Evolutionary conservation across 2,888 invertebrate genomes (phyloP), one percentile per base, ranked within the genome.

Genomic region (Sclerodermus sp.): DNA sequence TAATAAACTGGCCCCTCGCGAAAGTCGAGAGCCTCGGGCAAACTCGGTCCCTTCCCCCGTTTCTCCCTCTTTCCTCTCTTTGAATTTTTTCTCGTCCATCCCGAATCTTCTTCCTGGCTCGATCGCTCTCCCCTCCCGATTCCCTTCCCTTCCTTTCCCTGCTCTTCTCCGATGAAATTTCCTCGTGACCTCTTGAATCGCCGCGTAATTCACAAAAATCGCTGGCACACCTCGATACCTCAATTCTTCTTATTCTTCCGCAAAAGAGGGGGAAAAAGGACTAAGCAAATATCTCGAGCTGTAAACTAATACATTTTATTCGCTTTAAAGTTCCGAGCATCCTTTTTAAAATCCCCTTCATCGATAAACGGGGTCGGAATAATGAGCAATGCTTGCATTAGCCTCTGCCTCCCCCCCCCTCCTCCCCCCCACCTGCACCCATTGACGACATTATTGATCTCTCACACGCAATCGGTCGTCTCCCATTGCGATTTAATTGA

Each of bases 401-500:
- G 8, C 23, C 23, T 8, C 23, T 8, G 3, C 4, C 23, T 8
- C 8, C 23, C 23, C 23, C 23, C 8, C 4, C 23, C 23, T 23
- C 66, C 56, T 57, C 57, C 55, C 55, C 53, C 51, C 62, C 58
- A 62, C 62, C 57, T 61, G 62, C 57, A 64, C 55, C 57, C 58
- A 58, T 58, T 52, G 60, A 58, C 58, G 68, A 68, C 63, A 65
- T 71, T 71, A 71, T 70, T 71, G 67, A 67, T 68, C 60, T 64
- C 61, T 62, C 53, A 63, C 71, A 71, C 70, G 70, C 70, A 68
- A 70, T 59, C 58, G 51, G 49, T 50, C 65, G 71, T 73, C 69
- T 69, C 73, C 73, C 71, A 74, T 73, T 66, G 73, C 68, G 71
- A 66, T 70, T 70, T 74, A 76, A 76, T 76, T 70, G 72, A 76